Evolutionary conservation across 2,888 invertebrate species (phyloP), one percentile per base, ranked within the genome.

Genomic region (Sthenelais limicola): DNA sequence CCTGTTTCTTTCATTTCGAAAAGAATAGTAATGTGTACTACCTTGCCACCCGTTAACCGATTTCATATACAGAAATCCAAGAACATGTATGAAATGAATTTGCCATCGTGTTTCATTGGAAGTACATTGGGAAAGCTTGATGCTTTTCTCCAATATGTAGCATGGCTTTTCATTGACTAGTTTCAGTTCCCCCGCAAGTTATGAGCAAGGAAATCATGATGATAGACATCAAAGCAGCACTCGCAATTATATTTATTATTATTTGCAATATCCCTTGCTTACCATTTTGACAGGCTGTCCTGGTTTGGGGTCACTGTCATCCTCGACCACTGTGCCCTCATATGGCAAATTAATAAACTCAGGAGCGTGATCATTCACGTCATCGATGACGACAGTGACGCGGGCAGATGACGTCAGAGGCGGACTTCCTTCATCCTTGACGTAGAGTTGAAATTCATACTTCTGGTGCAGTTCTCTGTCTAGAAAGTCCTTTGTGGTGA

Each of bases 321-420:
- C 76, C 67, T 78, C 78, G 7, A 71, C 33, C 9, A 78, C 72
- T 3, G 52, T 73, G 9, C 78, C 78, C 32, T 69, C 48, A 35
- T 77, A 78, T 9, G 38, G 54, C 0, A 54, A 69, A 9, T 38
- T 32, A 21, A 70, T 26, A 49, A 75, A 78, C 30, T 38, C 15
- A 15, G 79, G 79, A 18, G 75, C 56, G 51, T 76, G 70, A 58
- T 79, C 79, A 67, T 78, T 79, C 49, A 75, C 70, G 70, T 79
- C 79, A 35, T 71, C 68, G 9, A 79, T 54, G 18, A 58, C 9
- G 12, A 79, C 73, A 12, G 35, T 73, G 24, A 79, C 68, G 9
- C n/a, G 51, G 9, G 73, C 51, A 1, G 58, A 66, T n/a, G 74
- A 75, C 49, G 75, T 75, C 68, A 72, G 72, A 18, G 68, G 49